Evolutionary conservation across 2,797 vertebrate genomes (phyloP).

Genomic region (Kryptopterus vitreolus): DNA sequence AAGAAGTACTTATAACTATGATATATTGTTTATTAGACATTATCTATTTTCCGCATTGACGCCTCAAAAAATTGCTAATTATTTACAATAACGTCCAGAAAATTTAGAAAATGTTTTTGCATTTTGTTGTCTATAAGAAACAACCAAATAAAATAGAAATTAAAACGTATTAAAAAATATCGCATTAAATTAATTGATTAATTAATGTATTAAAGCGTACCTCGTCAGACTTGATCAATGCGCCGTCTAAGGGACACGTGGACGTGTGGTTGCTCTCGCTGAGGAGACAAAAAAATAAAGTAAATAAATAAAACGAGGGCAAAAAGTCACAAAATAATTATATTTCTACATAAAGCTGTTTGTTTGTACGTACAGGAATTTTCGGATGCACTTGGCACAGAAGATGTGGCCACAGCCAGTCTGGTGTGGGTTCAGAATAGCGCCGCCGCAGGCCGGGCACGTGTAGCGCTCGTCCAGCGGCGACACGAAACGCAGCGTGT

Average conservation of each 20-base stretch:
- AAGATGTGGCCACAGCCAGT: constrained; percentile 91
- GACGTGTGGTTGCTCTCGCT: constrained; percentile 73
- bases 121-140: no score
- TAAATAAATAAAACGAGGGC: background rate
- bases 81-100: no score
- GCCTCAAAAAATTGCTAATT: no score
- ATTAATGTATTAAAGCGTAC: constrained; percentile 65
- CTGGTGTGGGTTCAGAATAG: constrained; percentile 89
- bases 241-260: constrained; percentile 80
- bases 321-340: background rate
- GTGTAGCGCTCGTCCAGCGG: constrained; percentile 82
- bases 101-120: no score
- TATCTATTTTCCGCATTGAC: background rate
- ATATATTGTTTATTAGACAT: background rate
- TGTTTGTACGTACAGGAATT: constrained; percentile 74
- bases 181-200: no score
- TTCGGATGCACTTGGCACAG: constrained; percentile 82
- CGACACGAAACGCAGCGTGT: constrained; percentile 76
- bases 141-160: no score
- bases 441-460: constrained; percentile 79
- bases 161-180: no score
- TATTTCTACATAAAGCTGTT: background rate
- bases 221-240: constrained; percentile 80
- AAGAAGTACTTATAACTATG: background rate
- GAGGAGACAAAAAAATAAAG: constrained; percentile 30